phyloP scores from a whole-genome alignment of 2,797 vertebrate genomes.

The Bufotes viridis region DNA sequence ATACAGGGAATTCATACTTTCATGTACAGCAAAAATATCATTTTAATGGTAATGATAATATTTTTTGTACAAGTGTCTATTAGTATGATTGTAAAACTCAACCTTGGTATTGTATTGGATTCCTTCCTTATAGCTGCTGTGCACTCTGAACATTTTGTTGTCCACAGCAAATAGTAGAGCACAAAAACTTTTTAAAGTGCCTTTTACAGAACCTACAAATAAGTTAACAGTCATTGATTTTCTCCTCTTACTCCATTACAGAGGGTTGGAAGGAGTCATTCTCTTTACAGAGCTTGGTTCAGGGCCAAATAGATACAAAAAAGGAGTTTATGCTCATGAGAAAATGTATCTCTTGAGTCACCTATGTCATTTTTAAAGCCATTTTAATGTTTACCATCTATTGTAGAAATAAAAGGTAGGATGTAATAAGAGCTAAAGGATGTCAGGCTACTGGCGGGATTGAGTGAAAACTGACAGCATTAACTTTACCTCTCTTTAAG shows the following conservation, averaged over 20 bases:
- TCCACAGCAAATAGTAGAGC: conserved; percentile 20
- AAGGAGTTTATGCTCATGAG: conserved; percentile 56
- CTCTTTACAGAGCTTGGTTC: conserved; percentile 33
- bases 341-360: conserved; percentile 46
- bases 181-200: conserved; percentile 52
- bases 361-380: conserved; percentile 55
- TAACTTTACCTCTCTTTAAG: conserved; percentile 32
- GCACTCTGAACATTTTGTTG: background rate
- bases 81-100: background rate
- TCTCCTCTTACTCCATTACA: conserved; percentile 51
- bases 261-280: conserved; percentile 53
- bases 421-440: conserved; percentile 21
- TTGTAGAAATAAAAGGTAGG: conserved; percentile 38
- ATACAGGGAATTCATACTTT: no score
- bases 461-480: conserved; percentile 33
- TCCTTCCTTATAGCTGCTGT: background rate
- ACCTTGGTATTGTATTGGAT: background rate
- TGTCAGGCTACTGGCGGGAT: background rate
- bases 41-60: background rate
- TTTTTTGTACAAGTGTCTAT: background rate
- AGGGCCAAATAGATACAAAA: conserved; percentile 52
- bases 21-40: background rate
- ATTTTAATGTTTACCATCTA: conserved; percentile 48
- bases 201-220: conserved; percentile 52
- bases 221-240: conserved; percentile 54